Base-by-base conservation (phyloP, 2,113 vertebrate species). In the Cricetomys ansorgei region DNA sequence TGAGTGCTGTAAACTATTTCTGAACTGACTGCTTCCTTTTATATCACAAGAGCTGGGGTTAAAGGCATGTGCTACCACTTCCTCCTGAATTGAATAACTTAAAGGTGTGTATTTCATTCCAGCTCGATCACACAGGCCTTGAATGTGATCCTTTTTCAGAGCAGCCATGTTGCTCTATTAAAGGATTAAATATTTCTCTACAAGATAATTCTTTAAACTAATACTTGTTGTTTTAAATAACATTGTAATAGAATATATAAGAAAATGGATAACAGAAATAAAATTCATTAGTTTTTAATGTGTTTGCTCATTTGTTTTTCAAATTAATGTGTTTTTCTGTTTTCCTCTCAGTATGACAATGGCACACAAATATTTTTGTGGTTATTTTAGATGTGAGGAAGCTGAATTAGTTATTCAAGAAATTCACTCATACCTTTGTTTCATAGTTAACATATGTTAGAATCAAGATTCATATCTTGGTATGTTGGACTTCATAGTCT, bases 241-340 rank as follows among this genome's bases (percentile, higher is more conserved):
- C 91, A 77, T n/a, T 93, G 0, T 70, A 70, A 59, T 91, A 70
- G 1, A 94, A 31, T 89, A 62, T 50, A 48, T 76, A 64, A 81
- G 55, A 83, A 40, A 76, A 12, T 72, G 76, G 16, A 72, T 70
- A 72, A 43, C 83, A 73, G 65, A 59, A 48, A 69, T n/a, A 15
- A 88, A 57, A n/a, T 84, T 3, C 29, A n/a, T 86, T 72, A 31
- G 53, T 65, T 53, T 96, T 91, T 96, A 89, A 81, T 73, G 4
- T 21, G 0, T 29, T 55, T 19, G 34, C 1, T 87, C 1, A 17
- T 40, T 95, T 69, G 43, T 37, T 76, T 76, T 70, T 27, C 29
- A 77, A 62, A 91, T 27, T 59, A 55, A 4, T 17, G 9, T 72
- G 2, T 55, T 86, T 96, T 95, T 57, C 34, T 95, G 1, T 69